Conservation (phyloP, 2,888 invertebrate species). For the Fissipunctia ypsillon region DNA sequence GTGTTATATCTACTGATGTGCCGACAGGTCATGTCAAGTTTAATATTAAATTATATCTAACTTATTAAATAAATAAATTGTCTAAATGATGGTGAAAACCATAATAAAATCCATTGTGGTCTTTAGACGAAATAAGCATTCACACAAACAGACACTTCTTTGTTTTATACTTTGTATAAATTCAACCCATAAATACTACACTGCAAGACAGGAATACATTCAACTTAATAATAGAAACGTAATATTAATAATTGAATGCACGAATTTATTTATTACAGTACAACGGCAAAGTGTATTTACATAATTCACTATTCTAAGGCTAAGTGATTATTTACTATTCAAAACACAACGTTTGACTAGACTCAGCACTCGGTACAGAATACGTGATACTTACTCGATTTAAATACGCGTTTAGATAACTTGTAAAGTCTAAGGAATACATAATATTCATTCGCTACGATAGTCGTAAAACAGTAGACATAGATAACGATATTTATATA, state of each 20-base stretch:
- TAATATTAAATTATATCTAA: too few relatives aligned
- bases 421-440: conserved; percentile 36
- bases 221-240: conserved; percentile 15
- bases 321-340: conserved; percentile 72
- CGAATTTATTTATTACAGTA: conserved; percentile 57
- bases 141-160: background rate
- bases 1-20: background rate
- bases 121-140: background rate
- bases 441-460: conserved; percentile 13
- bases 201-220: conserved; percentile 10
- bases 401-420: conserved; percentile 54
- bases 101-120: background rate
- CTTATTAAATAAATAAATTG: too few relatives aligned
- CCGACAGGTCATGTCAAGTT: too few relatives aligned
- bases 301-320: conserved; percentile 72
- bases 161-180: background rate
- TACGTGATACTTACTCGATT: conserved; percentile 53
- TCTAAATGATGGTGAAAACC: too few relatives aligned
- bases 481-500: background rate
- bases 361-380: conserved; percentile 36
- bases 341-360: conserved; percentile 50
- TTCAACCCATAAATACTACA: background rate
- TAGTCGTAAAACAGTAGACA: conserved; percentile 17
- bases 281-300: conserved; percentile 64
- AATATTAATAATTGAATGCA: conserved; percentile 29